phyloP scores from a whole-genome alignment of 2,113 vertebrate species.

The Onychorhynchus coronatus region DNA sequence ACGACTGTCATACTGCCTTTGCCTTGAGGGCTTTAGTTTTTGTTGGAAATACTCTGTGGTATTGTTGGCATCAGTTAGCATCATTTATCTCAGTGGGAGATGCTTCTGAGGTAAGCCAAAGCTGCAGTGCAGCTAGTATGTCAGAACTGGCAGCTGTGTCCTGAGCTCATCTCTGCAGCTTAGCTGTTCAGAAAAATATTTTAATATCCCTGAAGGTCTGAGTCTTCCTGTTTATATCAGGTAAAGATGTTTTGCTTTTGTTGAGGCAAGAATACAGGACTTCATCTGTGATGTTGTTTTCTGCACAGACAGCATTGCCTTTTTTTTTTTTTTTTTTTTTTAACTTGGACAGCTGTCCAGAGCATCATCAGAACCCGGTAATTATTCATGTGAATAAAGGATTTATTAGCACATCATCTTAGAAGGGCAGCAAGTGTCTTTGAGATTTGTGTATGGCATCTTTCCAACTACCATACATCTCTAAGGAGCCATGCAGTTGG shows the following conservation, averaged over 20 bases:
- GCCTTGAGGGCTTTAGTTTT: neutral
- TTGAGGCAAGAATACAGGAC: neutral
- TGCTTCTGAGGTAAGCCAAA: constrained; percentile 1
- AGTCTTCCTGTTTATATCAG: neutral
- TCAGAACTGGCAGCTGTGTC: neutral
- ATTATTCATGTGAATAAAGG: neutral
- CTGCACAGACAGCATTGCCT: neutral
- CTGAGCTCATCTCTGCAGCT: neutral
- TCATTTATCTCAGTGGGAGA: neutral
- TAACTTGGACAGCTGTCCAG: neutral
- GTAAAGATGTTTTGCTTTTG: neutral
- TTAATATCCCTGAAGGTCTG: neutral
- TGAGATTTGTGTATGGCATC: neutral
- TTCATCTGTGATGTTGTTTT: neutral
- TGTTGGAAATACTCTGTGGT: neutral
- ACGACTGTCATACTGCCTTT: neutral
- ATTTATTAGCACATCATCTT: neutral
- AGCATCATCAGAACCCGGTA: neutral
- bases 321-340: neutral
- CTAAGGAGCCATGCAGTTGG: neutral
- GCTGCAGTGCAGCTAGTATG: neutral
- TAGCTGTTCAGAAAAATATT: neutral
- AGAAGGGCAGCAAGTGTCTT: neutral
- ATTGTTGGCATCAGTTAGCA: neutral
- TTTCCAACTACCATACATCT: neutral